Percentiles rank a stretch among this genome's conserved stretches.
phyloP scores from a whole-genome alignment of 2,113 vertebrate genomes.

The Calonectris borealis region DNA sequence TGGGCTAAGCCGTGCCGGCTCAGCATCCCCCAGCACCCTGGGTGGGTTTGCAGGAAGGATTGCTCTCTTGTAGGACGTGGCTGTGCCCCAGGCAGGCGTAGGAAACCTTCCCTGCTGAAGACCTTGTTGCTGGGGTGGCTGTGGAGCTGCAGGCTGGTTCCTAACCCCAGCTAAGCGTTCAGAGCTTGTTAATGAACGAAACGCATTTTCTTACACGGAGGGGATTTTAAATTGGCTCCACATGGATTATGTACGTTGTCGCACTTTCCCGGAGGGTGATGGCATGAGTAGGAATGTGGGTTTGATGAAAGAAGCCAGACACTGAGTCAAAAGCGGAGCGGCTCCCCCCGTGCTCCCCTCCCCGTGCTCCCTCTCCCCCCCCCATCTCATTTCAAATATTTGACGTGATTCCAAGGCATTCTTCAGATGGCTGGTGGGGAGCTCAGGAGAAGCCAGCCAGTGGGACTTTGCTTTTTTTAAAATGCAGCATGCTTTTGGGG shows the following conservation, averaged over 20 bases:
- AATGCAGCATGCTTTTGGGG: not conserved
- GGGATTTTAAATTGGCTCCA: slow-evolving; percentile 45
- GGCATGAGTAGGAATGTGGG: slow-evolving; percentile 13
- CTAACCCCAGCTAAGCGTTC: not conserved
- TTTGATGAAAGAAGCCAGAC: slow-evolving; percentile 45
- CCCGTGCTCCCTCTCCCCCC: not conserved
- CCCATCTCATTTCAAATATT: slow-evolving; percentile 20
- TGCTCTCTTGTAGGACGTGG: not conserved
- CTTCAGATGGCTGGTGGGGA: slow-evolving; percentile 44
- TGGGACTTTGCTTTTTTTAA: not conserved
- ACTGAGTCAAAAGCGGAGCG: not conserved
- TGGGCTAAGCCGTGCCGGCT: not conserved
- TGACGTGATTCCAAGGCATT: slow-evolving; percentile 35
- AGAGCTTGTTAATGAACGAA: not conserved
- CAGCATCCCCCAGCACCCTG: not conserved
- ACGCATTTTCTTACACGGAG: not conserved
- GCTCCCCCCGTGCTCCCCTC: not conserved
- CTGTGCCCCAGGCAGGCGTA: too few relatives aligned
- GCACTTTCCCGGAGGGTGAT: slow-evolving; percentile 41
- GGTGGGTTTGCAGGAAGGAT: not conserved
- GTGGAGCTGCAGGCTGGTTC: not conserved
- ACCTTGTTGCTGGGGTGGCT: not conserved
- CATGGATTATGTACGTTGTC: not conserved
- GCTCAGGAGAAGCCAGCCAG: not conserved
- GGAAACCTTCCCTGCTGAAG: not conserved